These are phyloP conservation scores for Papilio xuthus DNA, from an alignment of 1,140 invertebrate genomes.

Conservation along the genomic window DNA sequence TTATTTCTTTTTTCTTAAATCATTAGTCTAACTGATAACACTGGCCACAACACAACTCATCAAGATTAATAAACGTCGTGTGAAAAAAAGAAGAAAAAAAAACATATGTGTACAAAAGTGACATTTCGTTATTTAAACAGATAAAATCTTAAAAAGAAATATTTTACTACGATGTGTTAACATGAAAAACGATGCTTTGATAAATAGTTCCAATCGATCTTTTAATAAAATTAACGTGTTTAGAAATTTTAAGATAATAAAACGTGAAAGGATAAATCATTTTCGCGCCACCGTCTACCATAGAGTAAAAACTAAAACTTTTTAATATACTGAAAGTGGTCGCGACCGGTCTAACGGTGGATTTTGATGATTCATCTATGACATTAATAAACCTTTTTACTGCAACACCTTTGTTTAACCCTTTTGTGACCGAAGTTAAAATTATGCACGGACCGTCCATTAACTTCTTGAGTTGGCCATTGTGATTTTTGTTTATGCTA, in stretches of 20 bases:
- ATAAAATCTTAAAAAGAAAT: slow-evolving; percentile 31
- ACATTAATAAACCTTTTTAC: slow-evolving; percentile 75
- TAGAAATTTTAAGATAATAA: slow-evolving; percentile 43
- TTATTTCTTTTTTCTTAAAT: slow-evolving; percentile 12
- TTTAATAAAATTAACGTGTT: slow-evolving; percentile 24
- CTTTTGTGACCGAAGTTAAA: slow-evolving; percentile 60
- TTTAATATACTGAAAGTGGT: slow-evolving; percentile 59
- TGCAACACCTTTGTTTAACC: slow-evolving; percentile 71
- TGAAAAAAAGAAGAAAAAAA: slow-evolving; percentile 27
- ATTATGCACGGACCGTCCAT: slow-evolving; percentile 71
- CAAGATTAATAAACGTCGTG: slow-evolving; percentile 34
- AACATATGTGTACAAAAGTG: neutral
- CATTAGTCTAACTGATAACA: slow-evolving; percentile 15
- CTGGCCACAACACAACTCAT: slow-evolving; percentile 2
- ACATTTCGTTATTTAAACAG: neutral
- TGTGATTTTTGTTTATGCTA: slow-evolving; percentile 76
- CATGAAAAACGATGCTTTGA: slow-evolving; percentile 21
- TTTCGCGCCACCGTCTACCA: slow-evolving; percentile 35
- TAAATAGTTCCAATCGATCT: slow-evolving; percentile 12
- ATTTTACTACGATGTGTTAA: slow-evolving; percentile 15
- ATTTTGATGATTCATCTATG: slow-evolving; percentile 62
- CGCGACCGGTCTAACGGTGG: slow-evolving; percentile 67
- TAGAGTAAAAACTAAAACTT: slow-evolving; percentile 49
- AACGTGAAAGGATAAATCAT: slow-evolving; percentile 64
- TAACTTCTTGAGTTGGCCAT: slow-evolving; percentile 68